A percentile compares a stretch with the other conserved stretches of the same genome.
These are phyloP conservation scores for Megalopta genalis DNA, from an alignment of 1,140 invertebrate species.

Conservation along the genomic window DNA sequence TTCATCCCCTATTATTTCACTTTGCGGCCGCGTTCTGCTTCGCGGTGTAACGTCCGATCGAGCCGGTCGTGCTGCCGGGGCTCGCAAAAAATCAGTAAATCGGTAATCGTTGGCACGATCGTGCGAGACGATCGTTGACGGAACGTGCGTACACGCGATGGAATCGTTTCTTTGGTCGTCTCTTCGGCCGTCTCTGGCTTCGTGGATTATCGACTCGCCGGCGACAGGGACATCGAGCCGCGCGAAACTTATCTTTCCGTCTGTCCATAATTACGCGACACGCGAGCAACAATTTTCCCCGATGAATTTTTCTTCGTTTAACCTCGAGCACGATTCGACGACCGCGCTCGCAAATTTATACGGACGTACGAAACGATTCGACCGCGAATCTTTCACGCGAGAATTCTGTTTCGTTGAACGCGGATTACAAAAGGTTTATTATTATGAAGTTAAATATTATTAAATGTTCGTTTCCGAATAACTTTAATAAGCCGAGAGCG, in stretches of 20 bases:
- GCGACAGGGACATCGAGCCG: background rate
- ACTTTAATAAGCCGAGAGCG: no score
- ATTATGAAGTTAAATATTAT: no score
- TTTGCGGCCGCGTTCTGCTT: conserved; percentile 7
- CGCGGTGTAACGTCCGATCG: background rate
- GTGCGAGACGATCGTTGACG: conserved; percentile 51
- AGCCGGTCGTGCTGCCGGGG: conserved; percentile 25
- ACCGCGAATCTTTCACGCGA: no score
- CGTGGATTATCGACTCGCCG: background rate
- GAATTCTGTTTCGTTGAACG: no score
- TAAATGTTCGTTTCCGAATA: no score
- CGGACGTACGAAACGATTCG: no score
- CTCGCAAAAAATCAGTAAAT: conserved; percentile 54
- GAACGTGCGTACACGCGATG: conserved; percentile 4
- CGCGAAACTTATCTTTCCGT: background rate
- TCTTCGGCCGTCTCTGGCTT: background rate
- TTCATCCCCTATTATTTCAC: conserved; percentile 36
- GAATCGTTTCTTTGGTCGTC: conserved; percentile 1
- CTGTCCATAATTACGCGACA: no score
- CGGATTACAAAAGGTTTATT: no score
- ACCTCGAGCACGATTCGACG: no score
- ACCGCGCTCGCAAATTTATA: no score
- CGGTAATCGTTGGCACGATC: conserved; percentile 52
- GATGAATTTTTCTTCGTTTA: no score
- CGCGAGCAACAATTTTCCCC: no score